Conservation (phyloP, 1,140 invertebrate species). For the Amphibalanus amphitrite region DNA sequence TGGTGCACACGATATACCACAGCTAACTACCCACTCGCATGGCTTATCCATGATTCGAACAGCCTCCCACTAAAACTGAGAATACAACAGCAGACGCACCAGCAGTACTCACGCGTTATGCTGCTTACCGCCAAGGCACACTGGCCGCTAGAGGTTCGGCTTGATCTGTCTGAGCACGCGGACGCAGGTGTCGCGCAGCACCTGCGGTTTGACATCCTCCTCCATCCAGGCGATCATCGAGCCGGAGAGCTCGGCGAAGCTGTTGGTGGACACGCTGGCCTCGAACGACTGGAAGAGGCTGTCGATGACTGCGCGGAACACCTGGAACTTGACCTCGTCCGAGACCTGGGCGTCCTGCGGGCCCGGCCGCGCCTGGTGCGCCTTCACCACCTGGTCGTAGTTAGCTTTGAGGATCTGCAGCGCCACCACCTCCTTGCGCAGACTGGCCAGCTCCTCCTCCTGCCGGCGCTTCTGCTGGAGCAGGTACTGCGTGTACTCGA, state of each 20-base stretch:
- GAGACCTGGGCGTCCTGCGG: conserved; percentile 69
- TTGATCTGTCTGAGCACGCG: neutral
- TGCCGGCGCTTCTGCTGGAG: conserved; percentile 81
- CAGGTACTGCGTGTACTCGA: conserved; percentile 61
- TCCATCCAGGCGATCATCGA: conserved; percentile 92
- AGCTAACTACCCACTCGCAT: no score
- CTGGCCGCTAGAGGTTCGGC: neutral
- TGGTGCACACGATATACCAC: no score
- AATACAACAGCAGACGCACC: no score
- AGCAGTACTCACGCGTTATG: neutral
- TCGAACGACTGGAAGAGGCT: conserved; percentile 76
- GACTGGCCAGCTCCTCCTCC: conserved; percentile 72
- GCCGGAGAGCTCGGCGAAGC: conserved; percentile 80
- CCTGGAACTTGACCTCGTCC: conserved; percentile 89
- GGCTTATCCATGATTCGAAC: no score
- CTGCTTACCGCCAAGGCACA: no score
- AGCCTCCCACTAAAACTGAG: no score
- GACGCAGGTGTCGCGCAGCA: conserved; percentile 15
- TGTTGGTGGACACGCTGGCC: conserved; percentile 65
- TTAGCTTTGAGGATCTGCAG: conserved; percentile 82
- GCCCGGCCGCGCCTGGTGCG: conserved; percentile 61
- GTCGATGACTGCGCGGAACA: conserved; percentile 93
- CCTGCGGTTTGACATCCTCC: conserved; percentile 89
- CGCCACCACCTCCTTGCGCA: conserved; percentile 89
- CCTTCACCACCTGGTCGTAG: conserved; percentile 90